These are phyloP conservation scores for Toxonevra muliebris DNA, from an alignment of 2,888 invertebrate genomes.

Conservation along the genomic window DNA sequence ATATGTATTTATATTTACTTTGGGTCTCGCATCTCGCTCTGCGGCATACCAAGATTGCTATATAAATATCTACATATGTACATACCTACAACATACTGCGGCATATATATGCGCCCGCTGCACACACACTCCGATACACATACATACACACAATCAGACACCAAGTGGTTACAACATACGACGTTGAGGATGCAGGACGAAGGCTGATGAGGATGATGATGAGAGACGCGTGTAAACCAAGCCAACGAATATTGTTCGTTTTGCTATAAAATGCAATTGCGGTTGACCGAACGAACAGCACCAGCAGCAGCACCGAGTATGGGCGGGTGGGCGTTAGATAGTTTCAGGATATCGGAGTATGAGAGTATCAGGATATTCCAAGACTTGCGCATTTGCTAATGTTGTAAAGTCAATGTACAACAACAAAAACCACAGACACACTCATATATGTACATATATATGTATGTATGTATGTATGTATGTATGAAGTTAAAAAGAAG, in stretches of 20 bases:
- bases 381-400: slow-evolving; percentile 55
- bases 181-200: neutral
- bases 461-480: no score
- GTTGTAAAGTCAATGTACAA: slow-evolving; percentile 10
- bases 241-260: neutral
- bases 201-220: neutral
- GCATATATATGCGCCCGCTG: no score
- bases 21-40: slow-evolving; percentile 44
- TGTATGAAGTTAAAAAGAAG: slow-evolving; percentile 36
- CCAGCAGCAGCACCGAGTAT: slow-evolving; percentile 8
- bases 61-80: neutral
- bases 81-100: slow-evolving; percentile 17
- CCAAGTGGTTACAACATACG: slow-evolving; percentile 19
- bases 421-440: slow-evolving; percentile 1
- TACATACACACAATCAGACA: slow-evolving; percentile 23
- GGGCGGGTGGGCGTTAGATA: neutral
- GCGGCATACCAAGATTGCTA: slow-evolving; percentile 1
- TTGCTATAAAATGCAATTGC: slow-evolving; percentile 28
- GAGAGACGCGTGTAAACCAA: neutral
- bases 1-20: slow-evolving; percentile 31
- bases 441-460: slow-evolving; percentile 9
- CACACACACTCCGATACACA: slow-evolving; percentile 21
- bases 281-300: slow-evolving; percentile 43
- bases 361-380: slow-evolving; percentile 38
- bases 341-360: neutral